Conservation (phyloP, 2,888 invertebrate genomes). For the Epinotia nisella region DNA sequence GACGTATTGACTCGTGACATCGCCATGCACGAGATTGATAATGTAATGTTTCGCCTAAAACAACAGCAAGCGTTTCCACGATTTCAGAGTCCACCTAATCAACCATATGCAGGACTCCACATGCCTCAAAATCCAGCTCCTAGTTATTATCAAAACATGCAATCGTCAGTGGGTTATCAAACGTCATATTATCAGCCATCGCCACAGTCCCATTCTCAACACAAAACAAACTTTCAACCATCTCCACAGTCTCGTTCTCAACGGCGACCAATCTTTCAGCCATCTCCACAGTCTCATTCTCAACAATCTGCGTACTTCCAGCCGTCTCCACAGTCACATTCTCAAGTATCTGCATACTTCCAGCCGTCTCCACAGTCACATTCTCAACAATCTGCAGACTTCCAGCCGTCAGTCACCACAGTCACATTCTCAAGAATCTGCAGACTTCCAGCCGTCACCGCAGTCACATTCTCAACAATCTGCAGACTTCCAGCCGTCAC, state of each 20-base stretch:
- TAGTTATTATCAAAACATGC: slow-evolving; percentile 43
- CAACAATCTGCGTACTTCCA: slow-evolving; percentile 27
- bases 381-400: slow-evolving; percentile 13
- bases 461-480: slow-evolving; percentile 10
- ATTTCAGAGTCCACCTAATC: slow-evolving; percentile 39
- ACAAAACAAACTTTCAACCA: slow-evolving; percentile 32
- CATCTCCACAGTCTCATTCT: slow-evolving; percentile 21
- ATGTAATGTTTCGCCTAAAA: slow-evolving; percentile 38
- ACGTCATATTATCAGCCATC: slow-evolving; percentile 38
- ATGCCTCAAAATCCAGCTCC: slow-evolving; percentile 40
- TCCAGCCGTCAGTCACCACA: slow-evolving; percentile 17
- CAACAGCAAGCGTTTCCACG: slow-evolving; percentile 40
- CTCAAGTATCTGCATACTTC: neutral
- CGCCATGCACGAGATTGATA: slow-evolving; percentile 42
- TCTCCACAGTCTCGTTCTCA: slow-evolving; percentile 36
- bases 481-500: slow-evolving; percentile 10
- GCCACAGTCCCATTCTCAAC: slow-evolving; percentile 41
- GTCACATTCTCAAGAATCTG: slow-evolving; percentile 37
- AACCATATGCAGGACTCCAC: slow-evolving; percentile 41
- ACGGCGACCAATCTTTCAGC: slow-evolving; percentile 12
- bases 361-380: slow-evolving; percentile 22
- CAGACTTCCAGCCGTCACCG: slow-evolving; percentile 27
- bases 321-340: slow-evolving; percentile 39
- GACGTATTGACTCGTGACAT: slow-evolving; percentile 42
- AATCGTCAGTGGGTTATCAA: slow-evolving; percentile 37